Evolutionary conservation across 2,888 invertebrate species (phyloP).

Genomic region (Andrena chrysosceles): DNA sequence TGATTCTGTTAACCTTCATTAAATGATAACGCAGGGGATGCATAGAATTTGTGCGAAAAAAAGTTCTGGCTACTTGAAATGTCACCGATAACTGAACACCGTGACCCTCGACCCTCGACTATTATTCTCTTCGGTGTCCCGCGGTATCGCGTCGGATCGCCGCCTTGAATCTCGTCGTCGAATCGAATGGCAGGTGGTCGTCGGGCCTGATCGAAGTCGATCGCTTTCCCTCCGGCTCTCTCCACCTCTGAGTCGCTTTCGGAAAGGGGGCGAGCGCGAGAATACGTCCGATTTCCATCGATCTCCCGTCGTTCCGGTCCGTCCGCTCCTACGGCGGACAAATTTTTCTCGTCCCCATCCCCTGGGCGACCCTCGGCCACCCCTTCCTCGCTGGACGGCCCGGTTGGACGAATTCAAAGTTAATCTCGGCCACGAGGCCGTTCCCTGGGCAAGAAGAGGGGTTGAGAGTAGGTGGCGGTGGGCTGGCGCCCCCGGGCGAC

Average conservation of each 20-base stretch:
- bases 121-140: slow-evolving; percentile 2
- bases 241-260: slow-evolving; percentile 14
- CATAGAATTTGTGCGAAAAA: not conserved
- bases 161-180: slow-evolving; percentile 44
- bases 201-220: slow-evolving; percentile 49
- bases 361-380: slow-evolving; percentile 34
- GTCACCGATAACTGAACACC: not conserved
- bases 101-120: not conserved
- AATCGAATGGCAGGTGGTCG: slow-evolving; percentile 56
- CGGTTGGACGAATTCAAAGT: slow-evolving; percentile 74
- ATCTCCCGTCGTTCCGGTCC: slow-evolving; percentile 74
- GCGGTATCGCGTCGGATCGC: slow-evolving; percentile 15
- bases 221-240: slow-evolving; percentile 40
- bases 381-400: slow-evolving; percentile 39
- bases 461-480: slow-evolving; percentile 35
- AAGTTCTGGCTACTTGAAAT: not conserved
- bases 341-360: slow-evolving; percentile 71
- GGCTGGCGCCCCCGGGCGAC: slow-evolving; percentile 72
- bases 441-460: slow-evolving; percentile 50
- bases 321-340: slow-evolving; percentile 70
- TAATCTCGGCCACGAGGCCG: slow-evolving; percentile 78
- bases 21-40: no score
- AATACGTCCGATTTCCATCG: slow-evolving; percentile 71
- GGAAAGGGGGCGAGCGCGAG: slow-evolving; percentile 26
- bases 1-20: not conserved